These are phyloP conservation scores for Andrena camellia DNA, from an alignment of 2,888 invertebrate species.

Conservation along the genomic window DNA sequence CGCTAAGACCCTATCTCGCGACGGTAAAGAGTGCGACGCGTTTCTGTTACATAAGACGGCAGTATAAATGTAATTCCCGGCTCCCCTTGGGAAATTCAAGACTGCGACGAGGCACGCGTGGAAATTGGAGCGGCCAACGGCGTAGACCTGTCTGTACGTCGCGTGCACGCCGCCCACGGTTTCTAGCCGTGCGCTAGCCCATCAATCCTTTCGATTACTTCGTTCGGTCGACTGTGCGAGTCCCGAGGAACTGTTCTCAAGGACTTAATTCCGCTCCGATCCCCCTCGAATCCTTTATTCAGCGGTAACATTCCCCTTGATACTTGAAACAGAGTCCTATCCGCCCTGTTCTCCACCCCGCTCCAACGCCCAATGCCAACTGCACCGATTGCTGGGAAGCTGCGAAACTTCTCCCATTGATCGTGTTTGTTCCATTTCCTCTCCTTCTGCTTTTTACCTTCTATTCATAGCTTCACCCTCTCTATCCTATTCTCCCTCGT, in stretches of 20 bases:
- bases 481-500: too few species aligned
- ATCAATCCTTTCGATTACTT: neutral
- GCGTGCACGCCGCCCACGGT: neutral
- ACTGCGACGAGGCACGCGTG: slow-evolving; percentile 53
- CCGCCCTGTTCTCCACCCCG: neutral
- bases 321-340: neutral
- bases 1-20: slow-evolving; percentile 30
- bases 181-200: neutral
- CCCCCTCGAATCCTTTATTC: slow-evolving; percentile 3
- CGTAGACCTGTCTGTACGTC: neutral
- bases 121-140: slow-evolving; percentile 52
- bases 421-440: neutral
- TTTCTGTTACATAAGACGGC: slow-evolving; percentile 57
- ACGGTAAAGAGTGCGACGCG: slow-evolving; percentile 42
- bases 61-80: slow-evolving; percentile 56
- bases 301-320: neutral
- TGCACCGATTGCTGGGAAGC: neutral
- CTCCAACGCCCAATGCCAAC: too few species aligned
- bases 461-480: too few species aligned
- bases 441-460: too few species aligned
- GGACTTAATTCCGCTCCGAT: neutral
- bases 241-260: neutral
- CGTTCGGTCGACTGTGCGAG: neutral
- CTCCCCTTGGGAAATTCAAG: slow-evolving; percentile 62
- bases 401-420: neutral